Conservation (phyloP, 92 coral and sea anemone genomes). For the Parazoanthus swiftii region DNA sequence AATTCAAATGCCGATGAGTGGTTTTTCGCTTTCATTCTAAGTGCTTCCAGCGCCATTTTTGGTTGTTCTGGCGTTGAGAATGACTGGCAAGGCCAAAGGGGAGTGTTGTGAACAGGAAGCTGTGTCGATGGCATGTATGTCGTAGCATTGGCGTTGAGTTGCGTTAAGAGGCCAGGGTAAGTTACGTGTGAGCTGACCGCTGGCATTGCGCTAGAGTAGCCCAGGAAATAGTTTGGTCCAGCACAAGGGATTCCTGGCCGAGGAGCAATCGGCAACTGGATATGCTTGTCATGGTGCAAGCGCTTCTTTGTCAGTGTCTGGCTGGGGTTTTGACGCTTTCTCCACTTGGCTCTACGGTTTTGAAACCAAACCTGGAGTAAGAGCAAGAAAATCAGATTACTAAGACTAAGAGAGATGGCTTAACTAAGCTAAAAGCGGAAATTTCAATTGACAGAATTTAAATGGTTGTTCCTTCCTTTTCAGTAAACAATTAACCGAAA, state of each 20-base stretch:
- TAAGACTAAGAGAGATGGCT: not conserved
- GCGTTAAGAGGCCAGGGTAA: slow-evolving; percentile 85
- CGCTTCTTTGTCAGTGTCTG: slow-evolving; percentile 84
- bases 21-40: slow-evolving; percentile 83
- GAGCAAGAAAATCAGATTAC: not conserved
- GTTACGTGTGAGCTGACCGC: slow-evolving; percentile 78
- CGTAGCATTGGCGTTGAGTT: slow-evolving; percentile 79
- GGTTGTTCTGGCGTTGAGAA: slow-evolving; percentile 75
- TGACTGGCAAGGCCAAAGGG: slow-evolving; percentile 94
- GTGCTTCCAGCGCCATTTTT: slow-evolving; percentile 93
- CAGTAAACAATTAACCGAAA: no score
- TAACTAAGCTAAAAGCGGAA: no score
- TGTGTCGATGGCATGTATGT: slow-evolving; percentile 89
- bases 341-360: slow-evolving; percentile 98
- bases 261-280: slow-evolving; percentile 97
- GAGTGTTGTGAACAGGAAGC: slow-evolving; percentile 86
- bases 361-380: slow-evolving; percentile 92
- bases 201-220: slow-evolving; percentile 85
- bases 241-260: slow-evolving; percentile 95
- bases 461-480: no score
- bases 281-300: slow-evolving; percentile 75
- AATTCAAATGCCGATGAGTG: slow-evolving; percentile 96
- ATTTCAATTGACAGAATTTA: no score
- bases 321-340: slow-evolving; percentile 91
- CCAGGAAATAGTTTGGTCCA: slow-evolving; percentile 89